Evolutionary conservation across 2,888 invertebrate genomes (phyloP).

Genomic region (Oxytorus armatus): DNA sequence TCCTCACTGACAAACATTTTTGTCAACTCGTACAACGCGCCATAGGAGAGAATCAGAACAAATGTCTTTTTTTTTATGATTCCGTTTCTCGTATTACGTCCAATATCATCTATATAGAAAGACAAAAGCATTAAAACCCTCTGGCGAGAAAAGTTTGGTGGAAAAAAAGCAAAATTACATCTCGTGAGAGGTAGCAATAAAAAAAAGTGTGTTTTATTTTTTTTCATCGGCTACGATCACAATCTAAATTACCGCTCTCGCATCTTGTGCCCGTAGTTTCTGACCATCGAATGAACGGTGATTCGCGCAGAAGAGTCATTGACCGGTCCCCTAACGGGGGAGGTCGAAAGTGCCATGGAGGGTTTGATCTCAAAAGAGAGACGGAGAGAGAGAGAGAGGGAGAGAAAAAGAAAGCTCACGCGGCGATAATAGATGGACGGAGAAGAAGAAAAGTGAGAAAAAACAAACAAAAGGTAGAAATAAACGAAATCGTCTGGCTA

Average conservation of each 20-base stretch:
- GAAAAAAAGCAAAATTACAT: conserved; percentile 33
- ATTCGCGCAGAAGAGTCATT: conserved; percentile 71
- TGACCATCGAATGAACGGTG: conserved; percentile 78
- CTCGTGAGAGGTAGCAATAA: conserved; percentile 81
- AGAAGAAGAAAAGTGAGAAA: conserved; percentile 5
- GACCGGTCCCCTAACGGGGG: conserved; percentile 59
- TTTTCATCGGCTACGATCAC: conserved; percentile 54
- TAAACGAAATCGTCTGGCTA: conserved; percentile 57
- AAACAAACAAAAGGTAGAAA: conserved; percentile 45
- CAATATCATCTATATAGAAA: background rate
- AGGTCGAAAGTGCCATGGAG: conserved; percentile 33
- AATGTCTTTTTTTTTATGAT: background rate
- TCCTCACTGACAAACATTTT: too few relatives aligned
- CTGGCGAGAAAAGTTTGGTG: conserved; percentile 54
- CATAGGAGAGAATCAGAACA: conserved; percentile 1
- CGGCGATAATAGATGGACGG: conserved; percentile 10
- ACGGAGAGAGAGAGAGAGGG: conserved; percentile 3
- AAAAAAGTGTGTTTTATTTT: conserved; percentile 69
- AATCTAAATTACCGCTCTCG: conserved; percentile 62
- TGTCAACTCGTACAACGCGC: background rate
- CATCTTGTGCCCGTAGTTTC: conserved; percentile 61
- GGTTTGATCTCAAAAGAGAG: conserved; percentile 22
- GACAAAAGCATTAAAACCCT: background rate
- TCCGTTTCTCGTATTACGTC: background rate
- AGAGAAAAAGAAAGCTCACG: conserved; percentile 21